Percentiles rank a stretch among this genome's conserved stretches.
Conservation (phyloP, 1,140 invertebrate species). For the Drosophila virilis region DNA sequence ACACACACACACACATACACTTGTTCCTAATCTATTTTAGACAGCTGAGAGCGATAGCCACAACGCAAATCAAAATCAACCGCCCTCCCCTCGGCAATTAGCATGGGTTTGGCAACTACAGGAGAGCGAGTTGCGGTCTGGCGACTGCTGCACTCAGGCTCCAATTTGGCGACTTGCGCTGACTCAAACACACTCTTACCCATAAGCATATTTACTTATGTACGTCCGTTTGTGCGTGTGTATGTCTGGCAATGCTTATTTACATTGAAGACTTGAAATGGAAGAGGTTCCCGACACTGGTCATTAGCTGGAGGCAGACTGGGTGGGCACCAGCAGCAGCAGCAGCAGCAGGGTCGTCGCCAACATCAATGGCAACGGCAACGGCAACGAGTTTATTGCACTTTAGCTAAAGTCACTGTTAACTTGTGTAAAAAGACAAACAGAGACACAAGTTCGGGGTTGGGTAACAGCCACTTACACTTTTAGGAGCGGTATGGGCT, state of each 20-base stretch:
- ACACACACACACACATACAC: neutral
- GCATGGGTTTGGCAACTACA: constrained; percentile 29
- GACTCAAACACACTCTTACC: constrained; percentile 24
- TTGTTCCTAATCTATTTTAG: constrained; percentile 23
- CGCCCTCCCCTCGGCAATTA: constrained; percentile 16
- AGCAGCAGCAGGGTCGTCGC: constrained; percentile 9
- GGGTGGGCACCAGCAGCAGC: constrained; percentile 18
- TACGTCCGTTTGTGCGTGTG: neutral
- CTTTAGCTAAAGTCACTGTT: constrained; percentile 64
- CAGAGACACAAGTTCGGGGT: constrained; percentile 41
- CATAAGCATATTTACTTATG: neutral
- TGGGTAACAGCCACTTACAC: constrained; percentile 61
- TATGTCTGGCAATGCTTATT: constrained; percentile 14
- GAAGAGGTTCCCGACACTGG: constrained; percentile 48
- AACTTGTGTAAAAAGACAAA: constrained; percentile 63
- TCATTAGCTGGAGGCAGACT: constrained; percentile 54
- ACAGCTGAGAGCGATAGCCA: constrained; percentile 18
- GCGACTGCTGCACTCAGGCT: constrained; percentile 18
- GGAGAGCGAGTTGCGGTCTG: neutral
- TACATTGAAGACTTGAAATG: constrained; percentile 56
- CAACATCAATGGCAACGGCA: constrained; percentile 22
- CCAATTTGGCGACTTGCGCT: constrained; percentile 20
- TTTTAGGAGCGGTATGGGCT: constrained; percentile 50
- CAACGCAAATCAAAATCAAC: constrained; percentile 39
- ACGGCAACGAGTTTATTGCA: constrained; percentile 72